Percentiles rank a stretch among this genome's conserved stretches.
phyloP scores from a whole-genome alignment of 2,113 vertebrate species.

The Callopanchax toddi region DNA sequence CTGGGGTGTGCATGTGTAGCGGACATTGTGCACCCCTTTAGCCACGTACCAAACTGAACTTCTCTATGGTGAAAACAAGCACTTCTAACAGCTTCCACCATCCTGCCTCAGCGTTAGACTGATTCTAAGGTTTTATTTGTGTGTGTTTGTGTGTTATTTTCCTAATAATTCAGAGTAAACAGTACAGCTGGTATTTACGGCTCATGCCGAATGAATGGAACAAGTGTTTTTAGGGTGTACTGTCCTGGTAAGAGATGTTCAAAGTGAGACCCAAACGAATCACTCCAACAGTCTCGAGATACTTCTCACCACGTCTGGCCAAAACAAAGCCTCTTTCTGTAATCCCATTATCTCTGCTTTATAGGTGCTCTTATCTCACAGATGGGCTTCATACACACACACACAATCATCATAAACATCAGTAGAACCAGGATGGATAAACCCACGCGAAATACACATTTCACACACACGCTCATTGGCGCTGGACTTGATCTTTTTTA shows the following conservation, averaged over 20 bases:
- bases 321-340: constrained; percentile 61
- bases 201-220: neutral
- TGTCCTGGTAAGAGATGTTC: constrained; percentile 39
- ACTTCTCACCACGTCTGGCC: constrained; percentile 47
- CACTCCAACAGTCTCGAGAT: constrained; percentile 43
- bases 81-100: neutral
- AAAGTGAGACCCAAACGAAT: constrained; percentile 45
- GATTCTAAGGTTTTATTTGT: neutral
- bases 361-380: constrained; percentile 63
- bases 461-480: constrained; percentile 44
- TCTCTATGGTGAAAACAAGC: too few species aligned
- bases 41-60: too few species aligned
- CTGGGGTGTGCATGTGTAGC: too few species aligned
- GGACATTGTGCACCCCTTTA: too few species aligned
- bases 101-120: neutral
- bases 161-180: neutral
- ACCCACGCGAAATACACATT: constrained; percentile 48
- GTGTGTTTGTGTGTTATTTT: neutral
- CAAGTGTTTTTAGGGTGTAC: constrained; percentile 14
- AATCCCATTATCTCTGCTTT: constrained; percentile 47
- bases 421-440: constrained; percentile 53
- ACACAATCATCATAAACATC: constrained; percentile 63
- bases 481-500: constrained; percentile 69
- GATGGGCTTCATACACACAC: constrained; percentile 60
- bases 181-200: constrained; percentile 2